Percentiles rank a stretch among this genome's conserved stretches.
Conservation (phyloP, 2,113 vertebrate species). For the Crotalus tigris region DNA sequence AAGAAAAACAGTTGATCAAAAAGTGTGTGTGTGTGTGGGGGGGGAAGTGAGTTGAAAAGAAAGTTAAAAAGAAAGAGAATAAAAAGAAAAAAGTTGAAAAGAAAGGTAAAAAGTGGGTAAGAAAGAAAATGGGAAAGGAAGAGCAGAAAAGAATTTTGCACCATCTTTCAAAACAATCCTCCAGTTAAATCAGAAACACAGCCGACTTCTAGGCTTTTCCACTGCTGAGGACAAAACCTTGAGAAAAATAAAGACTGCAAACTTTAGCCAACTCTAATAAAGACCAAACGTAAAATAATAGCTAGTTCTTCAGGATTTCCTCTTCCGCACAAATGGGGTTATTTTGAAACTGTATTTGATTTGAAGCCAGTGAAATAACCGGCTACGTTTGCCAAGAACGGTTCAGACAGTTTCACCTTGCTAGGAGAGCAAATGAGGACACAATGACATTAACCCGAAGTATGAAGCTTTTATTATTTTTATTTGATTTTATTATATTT, state of each 20-base stretch:
- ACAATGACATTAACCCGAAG: neutral
- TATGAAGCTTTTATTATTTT: neutral
- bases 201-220: fast-evolving
- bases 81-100: neutral
- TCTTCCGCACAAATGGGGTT: neutral
- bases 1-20: neutral
- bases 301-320: neutral
- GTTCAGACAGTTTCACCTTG: neutral
- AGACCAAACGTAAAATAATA: neutral
- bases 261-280: neutral
- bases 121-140: no score
- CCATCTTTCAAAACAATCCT: neutral
- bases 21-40: no score
- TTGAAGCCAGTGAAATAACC: neutral
- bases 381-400: neutral
- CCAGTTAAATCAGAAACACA: neutral
- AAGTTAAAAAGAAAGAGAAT: neutral
- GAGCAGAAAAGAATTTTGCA: neutral
- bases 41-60: neutral
- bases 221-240: neutral
- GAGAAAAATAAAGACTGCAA: neutral
- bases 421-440: neutral
- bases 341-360: neutral
- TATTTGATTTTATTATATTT: neutral
- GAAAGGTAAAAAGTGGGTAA: no score